Evolutionary conservation across 2,888 invertebrate genomes (phyloP).

Genomic region (Melolontha melolontha): DNA sequence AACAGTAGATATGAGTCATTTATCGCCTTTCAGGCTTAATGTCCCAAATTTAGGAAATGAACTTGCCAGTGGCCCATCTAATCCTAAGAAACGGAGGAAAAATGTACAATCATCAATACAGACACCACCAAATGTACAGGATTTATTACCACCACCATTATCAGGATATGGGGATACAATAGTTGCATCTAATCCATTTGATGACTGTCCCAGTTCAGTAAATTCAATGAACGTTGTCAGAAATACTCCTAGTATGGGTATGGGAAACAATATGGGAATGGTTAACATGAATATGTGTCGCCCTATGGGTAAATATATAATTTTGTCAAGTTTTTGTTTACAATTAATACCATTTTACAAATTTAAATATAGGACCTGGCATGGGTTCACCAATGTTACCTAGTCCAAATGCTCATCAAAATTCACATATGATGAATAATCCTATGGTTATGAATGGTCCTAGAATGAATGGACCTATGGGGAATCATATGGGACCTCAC

Average conservation of each 20-base stretch:
- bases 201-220: constrained; percentile 80
- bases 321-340: neutral
- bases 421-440: constrained; percentile 60
- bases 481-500: constrained; percentile 62
- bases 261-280: constrained; percentile 67
- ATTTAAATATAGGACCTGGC: constrained; percentile 35
- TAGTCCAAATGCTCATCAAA: constrained; percentile 63
- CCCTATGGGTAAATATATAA: constrained; percentile 70
- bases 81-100: constrained; percentile 89
- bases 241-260: constrained; percentile 60
- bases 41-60: constrained; percentile 63
- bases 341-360: neutral
- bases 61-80: constrained; percentile 78
- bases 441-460: constrained; percentile 67
- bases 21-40: constrained; percentile 63
- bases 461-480: constrained; percentile 62
- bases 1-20: constrained; percentile 60
- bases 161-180: constrained; percentile 94
- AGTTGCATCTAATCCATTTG: constrained; percentile 94
- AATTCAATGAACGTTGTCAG: constrained; percentile 62
- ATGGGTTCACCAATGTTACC: constrained; percentile 64
- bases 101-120: constrained; percentile 78
- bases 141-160: constrained; percentile 87
- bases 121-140: constrained; percentile 80
- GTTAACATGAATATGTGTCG: constrained; percentile 74